Evolutionary conservation across 1,140 invertebrate species (phyloP).

Genomic region (Ostrea edulis): DNA sequence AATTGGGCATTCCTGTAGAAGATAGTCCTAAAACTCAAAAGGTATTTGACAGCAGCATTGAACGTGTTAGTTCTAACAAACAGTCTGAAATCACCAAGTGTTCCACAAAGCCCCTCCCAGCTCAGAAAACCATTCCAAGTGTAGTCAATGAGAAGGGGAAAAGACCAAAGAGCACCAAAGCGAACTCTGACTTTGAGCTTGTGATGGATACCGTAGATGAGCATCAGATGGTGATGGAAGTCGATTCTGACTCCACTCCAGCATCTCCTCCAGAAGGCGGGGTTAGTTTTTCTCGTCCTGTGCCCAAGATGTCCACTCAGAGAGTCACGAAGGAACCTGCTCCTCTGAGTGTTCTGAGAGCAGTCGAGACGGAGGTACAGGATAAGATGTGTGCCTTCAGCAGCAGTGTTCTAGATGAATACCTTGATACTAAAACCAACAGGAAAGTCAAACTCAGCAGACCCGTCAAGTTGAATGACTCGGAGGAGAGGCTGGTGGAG

Average conservation of each 20-base stretch:
- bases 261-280: not conserved
- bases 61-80: slow-evolving; percentile 40
- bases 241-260: not conserved
- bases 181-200: slow-evolving; percentile 25
- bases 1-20: slow-evolving; percentile 31
- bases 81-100: not conserved
- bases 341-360: slow-evolving; percentile 48
- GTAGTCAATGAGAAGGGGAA: not conserved
- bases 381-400: slow-evolving; percentile 48
- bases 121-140: not conserved
- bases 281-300: not conserved
- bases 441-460: not conserved
- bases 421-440: slow-evolving; percentile 27
- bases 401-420: slow-evolving; percentile 48
- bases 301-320: slow-evolving; percentile 38
- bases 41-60: not conserved
- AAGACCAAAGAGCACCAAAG: not conserved
- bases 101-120: not conserved
- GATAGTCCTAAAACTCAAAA: not conserved
- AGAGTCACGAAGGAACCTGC: slow-evolving; percentile 40
- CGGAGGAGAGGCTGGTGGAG: slow-evolving; percentile 2
- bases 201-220: slow-evolving; percentile 42
- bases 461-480: not conserved
- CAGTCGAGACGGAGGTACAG: slow-evolving; percentile 39
- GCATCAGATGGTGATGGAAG: not conserved